Percentiles rank a stretch among this genome's conserved stretches.
Evolutionary conservation across 2,797 vertebrate genomes (phyloP).

Genomic region (Cyprinodon diabolis): DNA sequence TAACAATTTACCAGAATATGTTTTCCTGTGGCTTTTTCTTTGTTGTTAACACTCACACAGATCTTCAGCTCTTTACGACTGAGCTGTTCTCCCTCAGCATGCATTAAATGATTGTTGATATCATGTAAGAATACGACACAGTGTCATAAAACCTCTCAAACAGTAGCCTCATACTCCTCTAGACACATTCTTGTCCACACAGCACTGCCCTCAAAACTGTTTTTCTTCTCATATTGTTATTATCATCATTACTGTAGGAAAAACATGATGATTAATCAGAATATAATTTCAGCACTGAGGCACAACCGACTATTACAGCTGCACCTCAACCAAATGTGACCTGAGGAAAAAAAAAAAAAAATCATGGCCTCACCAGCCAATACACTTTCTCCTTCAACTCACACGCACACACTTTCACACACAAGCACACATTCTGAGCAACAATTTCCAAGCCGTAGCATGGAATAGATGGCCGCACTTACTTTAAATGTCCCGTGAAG

Average conservation of each 20-base stretch:
- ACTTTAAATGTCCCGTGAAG: constrained; percentile 98
- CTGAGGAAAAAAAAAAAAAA: constrained; percentile 57
- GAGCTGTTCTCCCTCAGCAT: constrained; percentile 24
- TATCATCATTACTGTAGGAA: constrained; percentile 37
- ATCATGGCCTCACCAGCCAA: constrained; percentile 73
- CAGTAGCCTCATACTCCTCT: constrained; percentile 52
- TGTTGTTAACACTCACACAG: constrained; percentile 5
- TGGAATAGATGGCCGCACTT: constrained; percentile 98
- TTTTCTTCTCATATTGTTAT: constrained; percentile 36
- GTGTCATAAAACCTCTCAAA: constrained; percentile 50
- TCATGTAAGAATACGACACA: constrained; percentile 75
- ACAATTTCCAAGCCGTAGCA: constrained; percentile 68
- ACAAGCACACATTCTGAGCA: constrained; percentile 33
- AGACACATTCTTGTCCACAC: constrained; percentile 61
- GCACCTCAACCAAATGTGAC: constrained; percentile 69
- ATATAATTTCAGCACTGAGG: constrained; percentile 46
- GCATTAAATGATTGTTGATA: constrained; percentile 53
- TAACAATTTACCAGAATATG: not conserved
- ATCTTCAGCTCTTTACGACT: constrained; percentile 23
- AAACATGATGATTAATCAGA: constrained; percentile 60
- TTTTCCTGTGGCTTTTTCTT: not conserved
- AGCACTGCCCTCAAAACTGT: constrained; percentile 47
- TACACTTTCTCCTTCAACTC: constrained; percentile 67
- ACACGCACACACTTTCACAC: constrained; percentile 21
- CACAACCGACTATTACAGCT: constrained; percentile 46